Percentiles rank a stretch among this genome's conserved stretches.
Evolutionary conservation across 37 sponge, comb jelly and placozoan genomes (phyloP).

Genomic region (Petrosia ficiformis): DNA sequence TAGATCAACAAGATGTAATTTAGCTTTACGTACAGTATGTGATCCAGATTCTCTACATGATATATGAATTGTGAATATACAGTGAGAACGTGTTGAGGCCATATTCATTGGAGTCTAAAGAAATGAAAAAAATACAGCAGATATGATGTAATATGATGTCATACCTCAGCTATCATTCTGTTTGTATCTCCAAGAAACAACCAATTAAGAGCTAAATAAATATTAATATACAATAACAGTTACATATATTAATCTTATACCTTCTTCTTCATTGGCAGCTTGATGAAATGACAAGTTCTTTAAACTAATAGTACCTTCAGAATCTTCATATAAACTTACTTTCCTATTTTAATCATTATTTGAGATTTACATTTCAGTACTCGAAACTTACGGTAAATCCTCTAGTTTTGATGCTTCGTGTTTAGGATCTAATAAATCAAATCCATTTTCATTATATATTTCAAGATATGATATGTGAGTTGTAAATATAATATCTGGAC

Average conservation of each 20-base stretch:
- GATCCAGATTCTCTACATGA: slow-evolving; percentile 82
- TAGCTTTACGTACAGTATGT: slow-evolving; percentile 70
- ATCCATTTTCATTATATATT: slow-evolving; percentile 96
- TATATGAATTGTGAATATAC: slow-evolving; percentile 96
- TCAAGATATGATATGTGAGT: slow-evolving; percentile 96
- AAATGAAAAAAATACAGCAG: background rate
- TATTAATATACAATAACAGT: background rate
- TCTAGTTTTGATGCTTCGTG: slow-evolving; percentile 90
- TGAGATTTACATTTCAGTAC: background rate
- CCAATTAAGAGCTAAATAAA: slow-evolving; percentile 89
- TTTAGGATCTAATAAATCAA: slow-evolving; percentile 91
- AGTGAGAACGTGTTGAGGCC: slow-evolving; percentile 99
- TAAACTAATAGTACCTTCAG: slow-evolving; percentile 73
- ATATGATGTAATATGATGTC: no score
- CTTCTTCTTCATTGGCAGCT: slow-evolving; percentile 93
- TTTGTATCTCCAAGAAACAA: slow-evolving; percentile 98
- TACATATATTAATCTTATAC: no score
- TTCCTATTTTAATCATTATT: slow-evolving; percentile 19
- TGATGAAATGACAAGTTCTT: slow-evolving; percentile 90
- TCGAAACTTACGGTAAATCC: slow-evolving; percentile 73
- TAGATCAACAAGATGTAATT: slow-evolving; percentile 96
- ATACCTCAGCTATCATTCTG: slow-evolving; percentile 98
- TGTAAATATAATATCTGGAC: slow-evolving; percentile 68
- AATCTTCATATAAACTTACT: slow-evolving; percentile 77
- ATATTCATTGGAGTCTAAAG: slow-evolving; percentile 97